A percentile compares a stretch with the other conserved stretches of the same genome.
These are phyloP conservation scores for Poecilia latipinna DNA, from an alignment of 2,113 vertebrate species.

Conservation along the genomic window DNA sequence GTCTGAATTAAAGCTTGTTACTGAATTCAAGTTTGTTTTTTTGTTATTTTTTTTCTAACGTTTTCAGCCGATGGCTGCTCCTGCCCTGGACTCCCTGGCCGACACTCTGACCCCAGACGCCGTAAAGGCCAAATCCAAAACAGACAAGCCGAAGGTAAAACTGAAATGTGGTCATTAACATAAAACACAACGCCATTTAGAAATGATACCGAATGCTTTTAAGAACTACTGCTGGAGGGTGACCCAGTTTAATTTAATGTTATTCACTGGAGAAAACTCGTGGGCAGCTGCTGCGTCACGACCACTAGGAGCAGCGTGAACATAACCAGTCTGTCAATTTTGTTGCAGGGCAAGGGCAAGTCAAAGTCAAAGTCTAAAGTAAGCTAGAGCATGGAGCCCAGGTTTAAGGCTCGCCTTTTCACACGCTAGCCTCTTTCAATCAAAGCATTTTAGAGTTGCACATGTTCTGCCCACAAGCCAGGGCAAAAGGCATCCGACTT, in stretches of 20 bases:
- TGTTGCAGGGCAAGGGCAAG: slow-evolving; percentile 81
- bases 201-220: background rate
- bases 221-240: background rate
- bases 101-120: slow-evolving; percentile 56
- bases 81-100: slow-evolving; percentile 62
- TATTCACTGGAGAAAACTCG: background rate
- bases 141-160: slow-evolving; percentile 76
- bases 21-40: background rate
- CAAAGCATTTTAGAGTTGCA: background rate
- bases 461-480: background rate
- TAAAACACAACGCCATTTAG: background rate
- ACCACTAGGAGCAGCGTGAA: background rate
- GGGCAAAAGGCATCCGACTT: background rate
- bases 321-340: slow-evolving; percentile 56
- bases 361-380: slow-evolving; percentile 81
- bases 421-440: background rate
- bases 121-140: slow-evolving; percentile 57
- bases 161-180: background rate
- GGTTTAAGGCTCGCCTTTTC: background rate
- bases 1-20: background rate
- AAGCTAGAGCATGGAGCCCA: slow-evolving; percentile 64
- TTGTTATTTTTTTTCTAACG: background rate
- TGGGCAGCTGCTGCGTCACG: background rate
- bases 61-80: slow-evolving; percentile 65
- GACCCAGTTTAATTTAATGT: background rate